These are phyloP conservation scores for Eriocheir sinensis DNA, from an alignment of 1,140 invertebrate species.

Conservation along the genomic window DNA sequence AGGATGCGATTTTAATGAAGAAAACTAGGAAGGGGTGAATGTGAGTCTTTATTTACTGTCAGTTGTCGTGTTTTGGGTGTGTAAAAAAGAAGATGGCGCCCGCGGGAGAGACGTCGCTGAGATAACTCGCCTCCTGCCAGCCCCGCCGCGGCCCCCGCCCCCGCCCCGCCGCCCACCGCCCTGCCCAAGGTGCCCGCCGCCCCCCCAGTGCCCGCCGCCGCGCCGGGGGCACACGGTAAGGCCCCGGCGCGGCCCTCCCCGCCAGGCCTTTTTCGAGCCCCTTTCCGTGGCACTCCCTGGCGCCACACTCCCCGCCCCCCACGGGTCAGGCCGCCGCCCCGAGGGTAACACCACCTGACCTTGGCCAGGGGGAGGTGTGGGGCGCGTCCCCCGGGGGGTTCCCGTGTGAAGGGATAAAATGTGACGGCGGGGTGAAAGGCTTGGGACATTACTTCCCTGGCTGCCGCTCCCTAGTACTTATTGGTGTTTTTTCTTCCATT, in stretches of 20 bases:
- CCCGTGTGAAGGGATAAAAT: too few relatives aligned
- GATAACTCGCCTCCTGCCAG: background rate
- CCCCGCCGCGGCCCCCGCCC: background rate
- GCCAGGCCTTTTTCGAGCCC: background rate
- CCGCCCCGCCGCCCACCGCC: background rate
- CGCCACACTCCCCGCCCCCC: background rate
- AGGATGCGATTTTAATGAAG: too few relatives aligned
- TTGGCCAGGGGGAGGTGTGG: too few relatives aligned
- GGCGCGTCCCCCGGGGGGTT: too few relatives aligned
- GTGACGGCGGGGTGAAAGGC: too few relatives aligned
- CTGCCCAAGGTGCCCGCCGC: background rate
- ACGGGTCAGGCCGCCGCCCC: background rate
- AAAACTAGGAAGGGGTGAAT: too few relatives aligned
- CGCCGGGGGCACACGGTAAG: background rate
- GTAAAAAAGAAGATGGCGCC: background rate
- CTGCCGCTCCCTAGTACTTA: too few relatives aligned
- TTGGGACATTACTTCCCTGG: too few relatives aligned
- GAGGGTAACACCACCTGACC: too few relatives aligned
- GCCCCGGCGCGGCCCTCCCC: background rate
- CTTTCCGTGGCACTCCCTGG: background rate
- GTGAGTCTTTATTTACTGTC: background rate
- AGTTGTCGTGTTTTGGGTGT: slow-evolving; percentile 20
- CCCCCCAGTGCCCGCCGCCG: background rate
- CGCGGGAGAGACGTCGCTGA: background rate
- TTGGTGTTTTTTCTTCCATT: too few relatives aligned